Conservation (phyloP, 2,888 invertebrate genomes). For the Zele albiditarsus region DNA sequence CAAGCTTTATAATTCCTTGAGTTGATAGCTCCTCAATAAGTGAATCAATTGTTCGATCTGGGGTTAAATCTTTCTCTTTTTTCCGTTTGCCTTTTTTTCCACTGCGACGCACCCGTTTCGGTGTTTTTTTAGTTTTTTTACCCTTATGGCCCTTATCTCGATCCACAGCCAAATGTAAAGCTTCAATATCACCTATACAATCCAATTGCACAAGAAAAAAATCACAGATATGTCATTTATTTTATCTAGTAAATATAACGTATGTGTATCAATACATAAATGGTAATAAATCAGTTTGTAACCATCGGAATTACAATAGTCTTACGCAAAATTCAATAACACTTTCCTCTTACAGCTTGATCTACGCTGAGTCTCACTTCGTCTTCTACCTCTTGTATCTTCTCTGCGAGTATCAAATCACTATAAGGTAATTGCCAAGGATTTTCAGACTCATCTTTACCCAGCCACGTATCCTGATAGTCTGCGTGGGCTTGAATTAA, state of each 20-base stretch:
- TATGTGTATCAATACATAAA: conserved; percentile 12
- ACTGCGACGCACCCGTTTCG: conserved; percentile 83
- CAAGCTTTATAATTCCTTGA: conserved; percentile 91
- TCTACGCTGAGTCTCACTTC: conserved; percentile 89
- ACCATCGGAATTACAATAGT: neutral
- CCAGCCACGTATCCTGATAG: conserved; percentile 89
- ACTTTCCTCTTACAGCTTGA: conserved; percentile 79
- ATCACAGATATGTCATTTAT: neutral
- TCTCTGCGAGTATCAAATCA: conserved; percentile 89
- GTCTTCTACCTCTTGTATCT: conserved; percentile 86
- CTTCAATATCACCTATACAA: conserved; percentile 74
- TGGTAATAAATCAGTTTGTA: neutral
- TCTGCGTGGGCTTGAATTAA: conserved; percentile 83
- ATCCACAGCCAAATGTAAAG: conserved; percentile 82
- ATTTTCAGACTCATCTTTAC: conserved; percentile 84
- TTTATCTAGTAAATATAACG: neutral
- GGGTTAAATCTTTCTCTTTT: conserved; percentile 95
- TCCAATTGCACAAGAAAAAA: too few relatives aligned
- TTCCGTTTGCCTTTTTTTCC: conserved; percentile 94
- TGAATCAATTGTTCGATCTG: conserved; percentile 91
- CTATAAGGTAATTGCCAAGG: conserved; percentile 84
- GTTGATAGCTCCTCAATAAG: conserved; percentile 93
- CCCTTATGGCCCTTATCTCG: conserved; percentile 82
- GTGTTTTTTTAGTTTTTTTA: conserved; percentile 86
- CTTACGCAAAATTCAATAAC: neutral